phyloP scores from a whole-genome alignment of 1,140 invertebrate genomes.

The Maniola jurtina region DNA sequence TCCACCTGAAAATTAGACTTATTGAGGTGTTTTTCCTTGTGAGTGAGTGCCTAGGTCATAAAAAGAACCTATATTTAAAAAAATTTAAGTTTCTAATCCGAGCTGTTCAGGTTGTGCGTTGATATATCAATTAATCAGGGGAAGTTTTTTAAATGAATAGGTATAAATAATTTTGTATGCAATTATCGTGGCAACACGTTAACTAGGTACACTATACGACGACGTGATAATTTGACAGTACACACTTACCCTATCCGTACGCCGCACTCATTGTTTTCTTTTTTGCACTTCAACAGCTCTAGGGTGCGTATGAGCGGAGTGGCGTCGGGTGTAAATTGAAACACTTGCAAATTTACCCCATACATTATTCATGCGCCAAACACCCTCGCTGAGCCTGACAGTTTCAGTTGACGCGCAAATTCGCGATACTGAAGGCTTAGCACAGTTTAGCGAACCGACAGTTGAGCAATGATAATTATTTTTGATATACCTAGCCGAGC shows the following conservation, averaged over 20 bases:
- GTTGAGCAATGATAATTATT: neutral
- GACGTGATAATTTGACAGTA: constrained; percentile 40
- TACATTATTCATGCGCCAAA: constrained; percentile 75
- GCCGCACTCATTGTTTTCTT: constrained; percentile 58
- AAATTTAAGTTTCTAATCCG: too few relatives aligned
- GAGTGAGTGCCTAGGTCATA: too few relatives aligned
- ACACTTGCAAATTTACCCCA: constrained; percentile 76
- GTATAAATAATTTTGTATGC: neutral
- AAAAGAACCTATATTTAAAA: too few relatives aligned
- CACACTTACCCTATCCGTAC: constrained; percentile 42
- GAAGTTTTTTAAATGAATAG: neutral
- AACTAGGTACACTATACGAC: too few relatives aligned
- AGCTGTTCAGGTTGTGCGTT: too few relatives aligned
- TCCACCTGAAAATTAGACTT: too few relatives aligned
- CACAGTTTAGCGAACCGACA: constrained; percentile 26
- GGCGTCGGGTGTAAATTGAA: constrained; percentile 75
- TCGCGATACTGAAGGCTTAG: constrained; percentile 46
- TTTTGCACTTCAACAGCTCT: constrained; percentile 68
- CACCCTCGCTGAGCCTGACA: constrained; percentile 62
- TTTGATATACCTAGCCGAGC: too few relatives aligned
- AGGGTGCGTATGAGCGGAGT: constrained; percentile 65
- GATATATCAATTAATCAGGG: too few relatives aligned
- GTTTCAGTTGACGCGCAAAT: constrained; percentile 63
- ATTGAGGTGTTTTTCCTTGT: too few relatives aligned
- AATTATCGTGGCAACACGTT: neutral